phyloP scores from a whole-genome alignment of 2,113 vertebrate genomes.

The Serinus canaria region DNA sequence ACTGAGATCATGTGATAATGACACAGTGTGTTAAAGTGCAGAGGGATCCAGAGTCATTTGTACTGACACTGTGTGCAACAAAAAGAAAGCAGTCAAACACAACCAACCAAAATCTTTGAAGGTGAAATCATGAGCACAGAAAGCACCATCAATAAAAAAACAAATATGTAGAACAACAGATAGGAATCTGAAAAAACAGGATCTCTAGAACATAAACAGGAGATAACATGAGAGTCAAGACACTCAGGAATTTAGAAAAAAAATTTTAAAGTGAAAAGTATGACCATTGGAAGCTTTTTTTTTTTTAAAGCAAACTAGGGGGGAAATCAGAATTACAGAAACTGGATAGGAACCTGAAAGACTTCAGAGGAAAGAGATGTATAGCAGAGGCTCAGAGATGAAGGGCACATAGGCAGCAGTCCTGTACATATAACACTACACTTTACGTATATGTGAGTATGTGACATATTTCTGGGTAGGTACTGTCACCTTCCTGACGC shows the following conservation, averaged over 20 bases:
- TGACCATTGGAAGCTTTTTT: background rate
- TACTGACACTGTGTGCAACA: background rate
- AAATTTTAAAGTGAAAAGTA: background rate
- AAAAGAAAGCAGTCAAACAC: background rate
- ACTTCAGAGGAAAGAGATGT: background rate
- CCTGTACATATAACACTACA: background rate
- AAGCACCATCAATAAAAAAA: background rate
- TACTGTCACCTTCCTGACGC: background rate
- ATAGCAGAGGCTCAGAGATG: background rate
- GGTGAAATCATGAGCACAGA: background rate
- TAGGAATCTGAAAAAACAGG: background rate
- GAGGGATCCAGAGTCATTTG: background rate
- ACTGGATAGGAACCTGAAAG: background rate
- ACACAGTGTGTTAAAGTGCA: background rate
- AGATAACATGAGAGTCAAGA: background rate
- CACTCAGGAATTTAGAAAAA: background rate
- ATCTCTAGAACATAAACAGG: background rate
- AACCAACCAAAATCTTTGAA: background rate
- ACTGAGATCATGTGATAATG: background rate
- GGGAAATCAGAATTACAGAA: background rate
- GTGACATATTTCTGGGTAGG: background rate
- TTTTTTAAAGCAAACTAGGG: background rate
- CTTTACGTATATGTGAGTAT: background rate
- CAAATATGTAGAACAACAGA: background rate
- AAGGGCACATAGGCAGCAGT: background rate